Conservation (phyloP, 2,113 vertebrate genomes). For the Barnardius zonarius region DNA sequence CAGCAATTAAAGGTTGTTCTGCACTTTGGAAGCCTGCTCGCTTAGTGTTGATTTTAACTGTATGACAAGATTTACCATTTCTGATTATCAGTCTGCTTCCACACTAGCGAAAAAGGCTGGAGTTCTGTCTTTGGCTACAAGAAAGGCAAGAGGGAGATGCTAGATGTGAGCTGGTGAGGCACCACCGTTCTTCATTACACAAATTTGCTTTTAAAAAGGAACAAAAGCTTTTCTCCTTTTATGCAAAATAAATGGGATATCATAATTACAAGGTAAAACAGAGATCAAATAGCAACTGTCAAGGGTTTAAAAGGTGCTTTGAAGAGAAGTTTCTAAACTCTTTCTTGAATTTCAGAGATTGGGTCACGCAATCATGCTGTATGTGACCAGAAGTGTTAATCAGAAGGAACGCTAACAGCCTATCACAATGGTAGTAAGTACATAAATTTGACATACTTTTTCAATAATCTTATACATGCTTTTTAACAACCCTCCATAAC, state of each 20-base stretch:
- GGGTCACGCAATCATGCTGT: background rate
- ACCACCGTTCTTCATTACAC: background rate
- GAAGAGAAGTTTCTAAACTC: background rate
- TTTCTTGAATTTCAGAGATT: background rate
- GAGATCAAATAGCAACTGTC: background rate
- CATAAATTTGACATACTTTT: constrained; percentile 63
- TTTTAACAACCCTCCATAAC: constrained; percentile 67
- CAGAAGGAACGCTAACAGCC: constrained; percentile 27
- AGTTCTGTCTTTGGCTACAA: background rate
- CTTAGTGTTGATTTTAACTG: background rate
- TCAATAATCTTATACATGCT: constrained; percentile 59
- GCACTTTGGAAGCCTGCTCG: background rate
- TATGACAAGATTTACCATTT: background rate
- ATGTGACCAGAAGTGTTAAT: constrained; percentile 24
- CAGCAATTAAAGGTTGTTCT: background rate
- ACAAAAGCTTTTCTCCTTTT: background rate
- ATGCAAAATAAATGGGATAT: background rate
- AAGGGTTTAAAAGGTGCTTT: background rate
- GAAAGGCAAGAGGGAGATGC: background rate
- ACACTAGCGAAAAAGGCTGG: background rate
- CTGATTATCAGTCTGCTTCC: background rate
- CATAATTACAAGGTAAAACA: background rate
- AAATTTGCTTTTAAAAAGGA: background rate
- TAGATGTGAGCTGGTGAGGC: background rate
- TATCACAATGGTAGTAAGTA: constrained; percentile 43